These are phyloP conservation scores for Aphis gossypii DNA, from an alignment of 1,140 invertebrate genomes.

Conservation along the genomic window DNA sequence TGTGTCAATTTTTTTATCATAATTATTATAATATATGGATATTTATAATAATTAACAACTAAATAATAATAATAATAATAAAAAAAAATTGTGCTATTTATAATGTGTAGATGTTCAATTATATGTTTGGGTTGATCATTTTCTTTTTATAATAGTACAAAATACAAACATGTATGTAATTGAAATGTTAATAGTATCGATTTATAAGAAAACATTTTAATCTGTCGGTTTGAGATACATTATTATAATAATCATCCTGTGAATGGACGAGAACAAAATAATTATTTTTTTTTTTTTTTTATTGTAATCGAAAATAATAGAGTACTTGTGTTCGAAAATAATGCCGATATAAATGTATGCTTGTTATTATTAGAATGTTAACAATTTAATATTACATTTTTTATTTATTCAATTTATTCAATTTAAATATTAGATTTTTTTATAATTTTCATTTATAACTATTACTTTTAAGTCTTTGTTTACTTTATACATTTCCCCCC, in stretches of 20 bases:
- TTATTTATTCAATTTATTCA: constrained; percentile 58
- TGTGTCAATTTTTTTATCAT: constrained; percentile 58
- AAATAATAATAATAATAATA: constrained; percentile 29
- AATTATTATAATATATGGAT: constrained; percentile 54
- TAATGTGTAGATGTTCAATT: constrained; percentile 48
- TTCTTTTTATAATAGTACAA: constrained; percentile 45
- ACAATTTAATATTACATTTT: constrained; percentile 58
- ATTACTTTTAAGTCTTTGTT: constrained; percentile 56
- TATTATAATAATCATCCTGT: constrained; percentile 5
- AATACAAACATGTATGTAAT: constrained; percentile 28
- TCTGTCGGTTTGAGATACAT: constrained; percentile 20
- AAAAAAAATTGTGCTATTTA: constrained; percentile 43
- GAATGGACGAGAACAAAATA: constrained; percentile 47
- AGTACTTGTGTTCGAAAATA: constrained; percentile 42
- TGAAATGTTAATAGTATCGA: constrained; percentile 42
- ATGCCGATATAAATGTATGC: constrained; percentile 51
- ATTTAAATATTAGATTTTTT: constrained; percentile 58
- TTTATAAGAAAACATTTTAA: constrained; percentile 9
- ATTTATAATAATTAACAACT: constrained; percentile 56
- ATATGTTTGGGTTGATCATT: constrained; percentile 45
- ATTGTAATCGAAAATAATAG: constrained; percentile 50
- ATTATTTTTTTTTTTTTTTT: constrained; percentile 39
- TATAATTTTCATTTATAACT: constrained; percentile 58
- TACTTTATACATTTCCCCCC: constrained; percentile 51
- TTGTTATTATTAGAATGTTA: constrained; percentile 58